Conservation (phyloP, 2,888 invertebrate species). For the Euplexia lucipara region DNA sequence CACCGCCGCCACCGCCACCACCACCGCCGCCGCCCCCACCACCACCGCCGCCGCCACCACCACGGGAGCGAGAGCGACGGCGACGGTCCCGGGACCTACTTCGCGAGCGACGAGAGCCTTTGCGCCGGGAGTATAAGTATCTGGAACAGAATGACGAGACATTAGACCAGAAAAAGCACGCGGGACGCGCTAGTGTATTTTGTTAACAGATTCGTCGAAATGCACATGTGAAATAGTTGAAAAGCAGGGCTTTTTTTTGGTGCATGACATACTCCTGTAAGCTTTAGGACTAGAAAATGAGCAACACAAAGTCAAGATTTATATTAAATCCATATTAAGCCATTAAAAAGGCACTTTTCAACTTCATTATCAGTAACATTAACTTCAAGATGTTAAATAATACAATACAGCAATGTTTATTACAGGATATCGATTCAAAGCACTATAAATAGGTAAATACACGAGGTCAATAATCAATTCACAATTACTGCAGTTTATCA, state of each 20-base stretch:
- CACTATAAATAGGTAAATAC: no score
- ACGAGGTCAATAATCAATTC: no score
- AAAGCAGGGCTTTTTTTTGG: no score
- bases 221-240: not conserved
- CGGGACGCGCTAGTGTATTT: not conserved
- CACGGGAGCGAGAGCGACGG: constrained; percentile 92
- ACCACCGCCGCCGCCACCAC: constrained; percentile 26
- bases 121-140: constrained; percentile 94
- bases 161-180: not conserved
- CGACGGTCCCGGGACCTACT: constrained; percentile 86
- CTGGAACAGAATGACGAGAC: constrained; percentile 72
- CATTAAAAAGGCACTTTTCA: no score
- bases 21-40: constrained; percentile 8
- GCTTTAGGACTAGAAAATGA: not conserved
- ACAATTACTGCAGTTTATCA: no score
- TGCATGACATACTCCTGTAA: no score
- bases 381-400: no score
- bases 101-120: constrained; percentile 85
- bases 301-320: no score
- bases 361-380: no score
- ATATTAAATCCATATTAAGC: no score
- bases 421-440: no score
- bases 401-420: no score
- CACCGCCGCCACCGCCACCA: not conserved
- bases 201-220: not conserved